phyloP scores from a whole-genome alignment of 2,888 invertebrate species.

The Myopa tessellatipennis region DNA sequence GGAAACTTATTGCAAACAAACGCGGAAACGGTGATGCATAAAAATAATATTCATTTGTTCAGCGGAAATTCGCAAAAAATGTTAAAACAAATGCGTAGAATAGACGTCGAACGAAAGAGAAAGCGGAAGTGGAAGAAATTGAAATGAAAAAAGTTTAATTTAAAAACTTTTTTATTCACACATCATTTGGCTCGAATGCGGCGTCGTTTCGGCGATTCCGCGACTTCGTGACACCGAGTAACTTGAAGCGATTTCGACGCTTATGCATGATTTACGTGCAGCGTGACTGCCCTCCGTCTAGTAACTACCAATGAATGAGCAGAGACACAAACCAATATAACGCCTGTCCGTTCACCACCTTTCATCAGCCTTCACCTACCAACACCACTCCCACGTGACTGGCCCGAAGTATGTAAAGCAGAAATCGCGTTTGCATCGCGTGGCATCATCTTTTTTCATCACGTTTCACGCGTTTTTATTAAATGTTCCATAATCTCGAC shows the following conservation, averaged over 20 bases:
- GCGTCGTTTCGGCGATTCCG: background rate
- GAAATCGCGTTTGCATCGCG: background rate
- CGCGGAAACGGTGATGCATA: conserved; percentile 12
- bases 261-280: conserved; percentile 21
- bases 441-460: conserved; percentile 33
- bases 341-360: background rate
- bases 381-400: no score
- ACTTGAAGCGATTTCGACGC: conserved; percentile 15
- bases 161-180: conserved; percentile 47
- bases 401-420: background rate
- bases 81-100: background rate
- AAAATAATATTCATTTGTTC: conserved; percentile 38
- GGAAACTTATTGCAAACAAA: conserved; percentile 28
- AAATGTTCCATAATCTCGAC: conserved; percentile 29
- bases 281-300: background rate
- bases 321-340: background rate
- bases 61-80: conserved; percentile 44
- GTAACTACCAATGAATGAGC: background rate
- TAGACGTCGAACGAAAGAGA: background rate
- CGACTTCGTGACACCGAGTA: conserved; percentile 1
- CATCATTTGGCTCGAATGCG: conserved; percentile 43
- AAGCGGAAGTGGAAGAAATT: conserved; percentile 12
- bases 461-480: conserved; percentile 36
- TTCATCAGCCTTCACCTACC: no score
- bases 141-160: conserved; percentile 49